Base-by-base conservation (phyloP, 2,113 vertebrate species). In the Vimba vimba region DNA sequence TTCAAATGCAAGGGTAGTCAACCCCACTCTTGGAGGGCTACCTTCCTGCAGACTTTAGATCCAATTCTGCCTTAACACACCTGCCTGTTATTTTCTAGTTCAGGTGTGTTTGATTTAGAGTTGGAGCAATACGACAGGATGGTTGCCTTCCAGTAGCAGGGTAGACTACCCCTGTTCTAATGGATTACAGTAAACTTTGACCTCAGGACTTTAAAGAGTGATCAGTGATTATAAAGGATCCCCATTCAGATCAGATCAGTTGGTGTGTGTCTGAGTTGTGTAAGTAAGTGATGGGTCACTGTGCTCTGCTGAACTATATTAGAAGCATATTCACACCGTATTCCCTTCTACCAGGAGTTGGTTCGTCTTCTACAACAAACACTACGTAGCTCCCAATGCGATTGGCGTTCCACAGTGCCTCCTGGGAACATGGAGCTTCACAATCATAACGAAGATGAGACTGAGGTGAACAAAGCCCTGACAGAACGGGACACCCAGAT, bases 351-450 rank as follows among this genome's bases (percentile, higher is more conserved):
- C 19, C 88, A 99, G 98, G 98, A 99, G 88, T 95, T 99, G 0
- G 97, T 99, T 71, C 94, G 97, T 59, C 96, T 99, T 59, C 94
- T 99, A 75, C 98, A 99, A 92, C 98, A 99, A 93, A 99, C 98
- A 0, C 95, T 99, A 11, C 94, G 96, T 47, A 97, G 96, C 0
- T 97, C 96, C 12, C 98, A 99, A 82, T 96, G 96, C 0, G 96
- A 98, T 33, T 94, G 95, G 83, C 95, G 95, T 5, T 33, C 80
- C 0, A 52, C 52, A 62, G 10, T n/a, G 21, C 15, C 7, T 27
- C 11, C 57, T 4, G 74, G 76, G 87, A 62, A 57, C 36, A 62
- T 62, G 66, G 47, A 5, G n/a, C 39, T 21, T 4, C 15, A 73
- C 3, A 17, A 23, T 79, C 23, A 36, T 15, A 89, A 91, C 85